Evolutionary conservation across 2,888 invertebrate species (phyloP), one percentile per base, ranked within the genome.

Genomic region (Noctua comes): DNA sequence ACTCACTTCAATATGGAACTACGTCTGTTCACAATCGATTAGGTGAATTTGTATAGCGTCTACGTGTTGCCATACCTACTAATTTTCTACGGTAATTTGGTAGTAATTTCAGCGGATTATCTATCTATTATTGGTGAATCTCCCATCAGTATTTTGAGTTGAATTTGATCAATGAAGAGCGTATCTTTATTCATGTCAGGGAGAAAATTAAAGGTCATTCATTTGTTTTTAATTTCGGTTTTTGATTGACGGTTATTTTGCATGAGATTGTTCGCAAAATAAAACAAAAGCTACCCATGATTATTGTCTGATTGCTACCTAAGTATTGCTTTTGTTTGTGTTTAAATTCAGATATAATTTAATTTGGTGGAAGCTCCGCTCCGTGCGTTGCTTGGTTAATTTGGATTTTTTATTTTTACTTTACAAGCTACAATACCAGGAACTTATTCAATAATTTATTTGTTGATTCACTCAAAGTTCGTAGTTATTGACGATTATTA

Each of bases 11-110:
- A 70, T 83, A 77, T 80, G 62, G 65, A 82, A 83, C 82, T 89
- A 90, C 83, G 79, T 83, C 82, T 87, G 86, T 87, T 90, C 78
- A 64, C 57, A 90, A 89, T 90, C 85, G 88, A 90, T 90, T 89
- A 88, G 81, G 82, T 80, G 69, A 84, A 85, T 84, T 75, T 64
- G 68, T 81, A 81, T 80, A 84, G 48, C 48, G 73, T 75, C 43
- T 77, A 76, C 62, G 76, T 79, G 75, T 77, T 82, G 69, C 69
- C n/a, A 54, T 66, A 73, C 27, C 54, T 46, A 77, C 71, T 88
- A 69, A 80, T 82, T 80, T 78, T 68, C 62, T 68, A 76, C 62
- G 31, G 68, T 73, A 83, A 76, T 80, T 78, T 73, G 24, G 24
- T 69, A 31, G 36, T 79, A 54, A 75, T 75, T 18, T 62, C 51